A percentile compares a stretch with the other conserved stretches of the same genome.
phyloP scores from a whole-genome alignment of 2,113 vertebrate species.

The Gasterosteus aculeatus region DNA sequence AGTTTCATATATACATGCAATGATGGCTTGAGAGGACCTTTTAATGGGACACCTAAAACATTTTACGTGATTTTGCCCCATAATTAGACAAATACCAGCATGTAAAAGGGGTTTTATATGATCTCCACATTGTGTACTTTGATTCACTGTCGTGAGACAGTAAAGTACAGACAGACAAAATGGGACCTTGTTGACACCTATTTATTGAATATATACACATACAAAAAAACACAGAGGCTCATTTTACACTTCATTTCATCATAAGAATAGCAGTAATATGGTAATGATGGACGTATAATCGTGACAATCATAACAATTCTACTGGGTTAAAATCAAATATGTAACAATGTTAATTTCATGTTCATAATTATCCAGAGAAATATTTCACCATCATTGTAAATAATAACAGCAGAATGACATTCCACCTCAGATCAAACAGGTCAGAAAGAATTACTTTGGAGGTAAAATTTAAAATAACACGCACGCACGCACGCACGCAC shows the following conservation, averaged over 20 bases:
- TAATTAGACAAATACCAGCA: neutral
- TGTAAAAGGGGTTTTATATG: neutral
- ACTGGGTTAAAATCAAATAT: constrained; percentile 56
- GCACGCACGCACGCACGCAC: neutral
- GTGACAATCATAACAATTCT: constrained; percentile 57
- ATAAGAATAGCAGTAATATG: constrained; percentile 69
- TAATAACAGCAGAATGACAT: constrained; percentile 48
- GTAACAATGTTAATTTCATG: constrained; percentile 41
- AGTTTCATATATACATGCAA: no score
- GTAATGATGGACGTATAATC: constrained; percentile 48
- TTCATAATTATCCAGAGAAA: constrained; percentile 52
- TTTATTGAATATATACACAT: constrained; percentile 87
- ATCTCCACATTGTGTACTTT: neutral
- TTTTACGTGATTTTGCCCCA: neutral
- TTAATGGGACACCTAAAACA: no score
- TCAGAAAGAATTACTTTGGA: constrained; percentile 51
- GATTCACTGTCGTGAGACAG: neutral
- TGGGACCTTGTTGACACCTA: constrained; percentile 58
- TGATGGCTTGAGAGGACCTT: neutral
- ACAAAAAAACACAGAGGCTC: constrained; percentile 82
- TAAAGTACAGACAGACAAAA: neutral
- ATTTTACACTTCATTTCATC: constrained; percentile 71
- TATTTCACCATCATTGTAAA: constrained; percentile 48
- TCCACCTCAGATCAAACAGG: constrained; percentile 50
- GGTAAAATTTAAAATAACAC: constrained; percentile 41